Base-by-base conservation (phyloP, 2,113 vertebrate genomes). In the Hippocampus abdominalis region DNA sequence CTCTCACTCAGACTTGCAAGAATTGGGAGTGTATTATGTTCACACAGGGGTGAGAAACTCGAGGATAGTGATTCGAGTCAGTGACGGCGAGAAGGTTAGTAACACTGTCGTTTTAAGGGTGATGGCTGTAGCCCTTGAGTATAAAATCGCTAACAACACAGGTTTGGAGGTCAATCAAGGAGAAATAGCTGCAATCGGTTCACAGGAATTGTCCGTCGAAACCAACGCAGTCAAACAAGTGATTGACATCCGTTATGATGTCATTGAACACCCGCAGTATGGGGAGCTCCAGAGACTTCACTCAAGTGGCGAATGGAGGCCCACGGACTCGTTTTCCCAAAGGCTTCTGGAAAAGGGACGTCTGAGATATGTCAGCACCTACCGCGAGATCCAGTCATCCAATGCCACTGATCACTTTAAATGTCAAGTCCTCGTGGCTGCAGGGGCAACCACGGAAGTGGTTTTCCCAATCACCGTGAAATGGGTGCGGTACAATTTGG, bases 31-130 rank as follows among this genome's bases (percentile, higher is more conserved):
- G 70, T 93, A 88, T 82, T 95, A 93, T 51, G 92, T 95, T 48
- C 95, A 96, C 87, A 89, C 77, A 8, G 94, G 93, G 0, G 74
- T 93, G 71, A 84, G 78, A 80, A 96, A 95, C 74, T 94, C 95
- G n/a, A 90, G 93, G 75, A 92, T 97, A 80, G 93, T 95, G 73
- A 85, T 98, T 42, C 92, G 95, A 86, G 95, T 94, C 7, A 93
- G 89, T 3, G 95, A 98, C 81, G 93, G 94, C 36, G 93, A 96
- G 76, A 95, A 94, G 75, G 91, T 95, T 69, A 96, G 95, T 85
- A 97, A 95, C 77, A 94, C 94, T 0, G 92, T 93, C 3, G 94
- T 98, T 42, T 85, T 98, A 40, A 86, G 92, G 66, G 79, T 97
- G 70, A 91, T 94, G 88, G 93, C 94, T 15, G 54, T 95, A 70